A percentile compares a stretch with the other conserved stretches of the same genome.
These are phyloP conservation scores for Morinoia aosen DNA, from an alignment of 2,888 invertebrate genomes.

Conservation along the genomic window DNA sequence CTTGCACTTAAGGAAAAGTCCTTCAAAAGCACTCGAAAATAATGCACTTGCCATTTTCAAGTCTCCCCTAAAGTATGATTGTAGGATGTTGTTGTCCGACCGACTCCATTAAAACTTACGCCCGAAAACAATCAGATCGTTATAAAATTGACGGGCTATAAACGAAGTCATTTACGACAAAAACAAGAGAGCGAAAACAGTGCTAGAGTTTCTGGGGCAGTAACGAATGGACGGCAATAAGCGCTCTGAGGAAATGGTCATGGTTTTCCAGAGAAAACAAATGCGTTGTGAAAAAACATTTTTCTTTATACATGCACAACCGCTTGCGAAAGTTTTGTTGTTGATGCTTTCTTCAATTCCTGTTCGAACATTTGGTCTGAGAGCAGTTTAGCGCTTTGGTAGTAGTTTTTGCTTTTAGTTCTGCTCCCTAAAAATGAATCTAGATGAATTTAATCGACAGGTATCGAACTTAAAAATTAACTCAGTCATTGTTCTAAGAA, in stretches of 20 bases:
- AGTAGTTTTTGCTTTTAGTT: background rate
- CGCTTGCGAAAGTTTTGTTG: background rate
- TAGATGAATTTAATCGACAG: background rate
- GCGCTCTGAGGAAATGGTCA: background rate
- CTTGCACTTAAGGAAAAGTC: background rate
- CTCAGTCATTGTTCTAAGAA: background rate
- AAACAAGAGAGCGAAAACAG: slow-evolving; percentile 27
- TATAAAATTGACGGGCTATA: slow-evolving; percentile 31
- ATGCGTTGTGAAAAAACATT: background rate
- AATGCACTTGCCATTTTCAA: background rate
- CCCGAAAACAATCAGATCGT: slow-evolving; percentile 33
- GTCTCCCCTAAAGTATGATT: background rate
- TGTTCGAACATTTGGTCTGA: background rate
- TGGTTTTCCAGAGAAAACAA: background rate
- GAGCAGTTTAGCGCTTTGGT: background rate
- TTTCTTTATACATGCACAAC: background rate
- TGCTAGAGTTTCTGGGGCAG: background rate
- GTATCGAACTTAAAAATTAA: background rate
- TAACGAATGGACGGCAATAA: background rate
- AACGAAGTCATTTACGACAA: slow-evolving; percentile 1
- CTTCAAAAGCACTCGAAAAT: background rate
- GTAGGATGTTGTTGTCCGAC: background rate
- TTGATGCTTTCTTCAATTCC: background rate
- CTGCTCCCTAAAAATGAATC: background rate
- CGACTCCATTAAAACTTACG: slow-evolving; percentile 25